Evolutionary conservation across 2,797 vertebrate genomes (phyloP).

Genomic region (Chelon labrosus): DNA sequence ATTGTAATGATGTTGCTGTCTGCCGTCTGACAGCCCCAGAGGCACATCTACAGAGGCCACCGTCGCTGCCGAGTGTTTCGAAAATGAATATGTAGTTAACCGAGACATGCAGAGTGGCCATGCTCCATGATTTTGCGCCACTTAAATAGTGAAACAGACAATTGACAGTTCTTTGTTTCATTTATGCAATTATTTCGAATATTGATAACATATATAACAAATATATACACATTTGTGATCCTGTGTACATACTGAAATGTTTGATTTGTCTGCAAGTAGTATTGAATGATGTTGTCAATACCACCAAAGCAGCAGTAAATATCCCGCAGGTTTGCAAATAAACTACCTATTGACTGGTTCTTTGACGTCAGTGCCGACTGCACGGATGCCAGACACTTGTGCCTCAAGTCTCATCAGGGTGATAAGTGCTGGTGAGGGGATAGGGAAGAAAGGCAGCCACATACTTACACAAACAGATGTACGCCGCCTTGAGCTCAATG

Average conservation of each 20-base stretch:
- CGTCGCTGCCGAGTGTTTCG: slow-evolving; percentile 20
- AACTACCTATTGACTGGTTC: neutral
- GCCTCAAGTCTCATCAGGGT: slow-evolving; percentile 1
- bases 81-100: slow-evolving; percentile 21
- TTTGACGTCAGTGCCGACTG: neutral
- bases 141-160: neutral
- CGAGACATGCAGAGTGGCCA: neutral
- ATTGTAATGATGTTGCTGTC: slow-evolving; percentile 43
- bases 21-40: slow-evolving; percentile 20
- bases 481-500: neutral
- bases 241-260: neutral
- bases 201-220: neutral
- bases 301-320: neutral
- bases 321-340: neutral
- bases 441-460: neutral
- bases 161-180: neutral
- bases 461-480: neutral
- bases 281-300: neutral
- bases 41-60: slow-evolving; percentile 11
- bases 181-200: neutral
- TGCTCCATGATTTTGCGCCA: neutral
- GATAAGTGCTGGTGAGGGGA: too few relatives aligned
- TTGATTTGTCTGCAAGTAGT: neutral
- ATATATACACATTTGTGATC: neutral
- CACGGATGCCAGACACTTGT: neutral